phyloP scores from a whole-genome alignment of 1,140 invertebrate species.

The Drosophila tani region DNA sequence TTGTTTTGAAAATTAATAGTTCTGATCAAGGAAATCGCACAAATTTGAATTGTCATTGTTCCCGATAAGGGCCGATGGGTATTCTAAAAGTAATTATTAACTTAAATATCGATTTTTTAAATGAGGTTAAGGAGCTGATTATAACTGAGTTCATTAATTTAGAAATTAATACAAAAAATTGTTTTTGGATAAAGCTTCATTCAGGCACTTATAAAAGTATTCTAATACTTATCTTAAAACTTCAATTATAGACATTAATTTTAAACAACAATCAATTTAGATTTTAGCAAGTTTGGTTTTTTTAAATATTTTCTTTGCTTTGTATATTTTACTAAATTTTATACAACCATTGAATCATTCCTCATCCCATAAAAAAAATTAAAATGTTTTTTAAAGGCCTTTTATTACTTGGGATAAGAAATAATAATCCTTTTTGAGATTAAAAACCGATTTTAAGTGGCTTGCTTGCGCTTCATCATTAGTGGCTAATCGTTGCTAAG shows the following conservation, averaged over 20 bases:
- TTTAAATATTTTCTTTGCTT: too few species aligned
- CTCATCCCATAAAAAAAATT: background rate
- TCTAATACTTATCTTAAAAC: too few species aligned
- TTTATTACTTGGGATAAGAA: background rate
- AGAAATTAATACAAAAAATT: too few species aligned
- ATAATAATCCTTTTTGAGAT: conserved; percentile 10
- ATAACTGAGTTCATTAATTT: background rate
- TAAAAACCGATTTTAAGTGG: conserved; percentile 10
- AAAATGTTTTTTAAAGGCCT: background rate
- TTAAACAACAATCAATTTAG: too few species aligned
- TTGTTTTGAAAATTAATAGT: conserved; percentile 6
- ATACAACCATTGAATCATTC: too few species aligned
- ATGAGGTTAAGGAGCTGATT: background rate
- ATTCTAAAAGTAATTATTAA: too few species aligned
- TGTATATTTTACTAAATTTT: too few species aligned
- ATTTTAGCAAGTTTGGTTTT: too few species aligned
- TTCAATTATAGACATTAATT: too few species aligned
- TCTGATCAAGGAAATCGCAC: background rate
- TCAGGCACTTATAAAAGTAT: too few species aligned
- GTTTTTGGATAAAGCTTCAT: too few species aligned
- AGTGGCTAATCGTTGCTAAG: conserved; percentile 21
- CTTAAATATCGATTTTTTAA: background rate
- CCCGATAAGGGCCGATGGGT: conserved; percentile 7
- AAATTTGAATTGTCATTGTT: conserved; percentile 21
- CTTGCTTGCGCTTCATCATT: conserved; percentile 9